phyloP scores from a whole-genome alignment of 1,140 invertebrate genomes.

The Glossosoma conforme region DNA sequence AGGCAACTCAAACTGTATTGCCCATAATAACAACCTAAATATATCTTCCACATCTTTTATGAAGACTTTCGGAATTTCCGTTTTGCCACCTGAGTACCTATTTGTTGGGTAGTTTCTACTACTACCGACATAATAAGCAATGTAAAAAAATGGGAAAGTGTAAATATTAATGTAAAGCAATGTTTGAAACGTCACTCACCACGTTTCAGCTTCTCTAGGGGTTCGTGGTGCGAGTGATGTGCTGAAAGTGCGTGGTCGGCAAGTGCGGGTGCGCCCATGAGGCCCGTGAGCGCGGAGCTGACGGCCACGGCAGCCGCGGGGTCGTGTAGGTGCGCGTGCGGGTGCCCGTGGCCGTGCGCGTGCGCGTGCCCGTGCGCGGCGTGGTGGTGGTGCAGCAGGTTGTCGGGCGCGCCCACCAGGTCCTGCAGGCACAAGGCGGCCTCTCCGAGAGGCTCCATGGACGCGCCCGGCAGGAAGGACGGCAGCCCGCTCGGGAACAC shows the following conservation, averaged over 20 bases:
- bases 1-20: too few relatives aligned
- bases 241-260: slow-evolving; percentile 54
- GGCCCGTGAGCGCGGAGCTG: slow-evolving; percentile 59
- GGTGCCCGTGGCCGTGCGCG: slow-evolving; percentile 35
- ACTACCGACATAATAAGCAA: background rate
- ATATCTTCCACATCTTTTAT: too few relatives aligned
- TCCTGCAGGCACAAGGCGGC: slow-evolving; percentile 68
- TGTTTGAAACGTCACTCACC: slow-evolving; percentile 31
- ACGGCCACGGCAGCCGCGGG: slow-evolving; percentile 59
- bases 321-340: slow-evolving; percentile 50
- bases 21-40: too few relatives aligned
- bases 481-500: slow-evolving; percentile 45
- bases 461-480: slow-evolving; percentile 52
- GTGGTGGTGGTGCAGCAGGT: slow-evolving; percentile 47
- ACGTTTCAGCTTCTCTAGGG: slow-evolving; percentile 78
- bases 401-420: slow-evolving; percentile 53
- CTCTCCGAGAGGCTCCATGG: slow-evolving; percentile 58
- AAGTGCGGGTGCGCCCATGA: slow-evolving; percentile 57
- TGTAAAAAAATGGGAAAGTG: background rate
- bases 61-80: background rate
- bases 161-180: background rate
- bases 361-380: slow-evolving; percentile 36
- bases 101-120: slow-evolving; percentile 13
- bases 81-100: slow-evolving; percentile 27
- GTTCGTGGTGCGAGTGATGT: slow-evolving; percentile 66